Evolutionary conservation across 2,113 vertebrate genomes (phyloP), one percentile per base, ranked within the genome.

Genomic region (Dipodomys merriami): DNA sequence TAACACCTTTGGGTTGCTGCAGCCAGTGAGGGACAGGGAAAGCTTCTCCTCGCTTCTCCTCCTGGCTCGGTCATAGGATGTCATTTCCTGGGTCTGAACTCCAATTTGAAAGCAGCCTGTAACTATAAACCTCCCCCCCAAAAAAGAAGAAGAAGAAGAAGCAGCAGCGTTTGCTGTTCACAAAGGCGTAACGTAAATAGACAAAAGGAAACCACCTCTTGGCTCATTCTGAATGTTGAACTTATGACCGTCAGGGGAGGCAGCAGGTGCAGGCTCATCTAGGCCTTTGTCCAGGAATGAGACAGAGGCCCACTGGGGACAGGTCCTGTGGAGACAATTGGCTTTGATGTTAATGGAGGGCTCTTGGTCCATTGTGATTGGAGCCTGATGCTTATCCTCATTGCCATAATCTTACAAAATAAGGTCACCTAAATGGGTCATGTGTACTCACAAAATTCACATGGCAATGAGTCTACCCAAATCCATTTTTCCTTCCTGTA

Each of bases 81-180:
- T 22, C 18, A 86, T 86, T 91, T 88, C 49, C 90, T 33, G 60
- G 33, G 35, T 67, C 65, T 57, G 35, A 65, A 74, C 30, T 57
- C 33, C 53, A 76, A 25, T 57, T 91, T 83, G 72, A 95, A 91
- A 86, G 84, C 23, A 62, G 67, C 62, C 84, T 67, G 23, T 33
- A 62, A 27, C 83, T 85, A 78, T 10, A 67, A 86, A n/a, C 60
- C 49, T 10, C 46, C 46, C 46, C 46, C 46, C 46, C 39, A 71
- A 13, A 81, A 67, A 30, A 20, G 18, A 57, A 53, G 11, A 39
- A 39, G 35, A 39, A 39, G 39, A 39, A 39, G 39, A 39, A 39
- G 39, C 5, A 39, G 39, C 5, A 39, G 39, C 39, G 11, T 53
- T 13, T 57, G 18, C 79, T 57, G 15, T 33, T 68, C 33, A 84